Evolutionary conservation across 2,797 vertebrate genomes (phyloP).

Genomic region (Lacerta viridis): DNA sequence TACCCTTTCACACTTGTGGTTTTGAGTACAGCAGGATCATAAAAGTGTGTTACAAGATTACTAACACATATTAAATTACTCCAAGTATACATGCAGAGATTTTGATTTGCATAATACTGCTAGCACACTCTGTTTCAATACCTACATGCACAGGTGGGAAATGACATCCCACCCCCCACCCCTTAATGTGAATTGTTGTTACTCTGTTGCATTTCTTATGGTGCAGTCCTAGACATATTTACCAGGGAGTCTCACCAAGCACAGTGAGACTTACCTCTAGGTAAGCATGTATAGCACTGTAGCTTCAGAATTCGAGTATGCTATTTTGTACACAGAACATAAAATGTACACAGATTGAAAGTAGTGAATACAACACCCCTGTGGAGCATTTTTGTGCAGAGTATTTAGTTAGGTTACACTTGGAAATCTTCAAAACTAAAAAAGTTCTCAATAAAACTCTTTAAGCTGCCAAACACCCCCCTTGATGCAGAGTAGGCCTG

Average conservation of each 20-base stretch:
- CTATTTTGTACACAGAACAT: neutral
- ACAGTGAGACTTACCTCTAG: neutral
- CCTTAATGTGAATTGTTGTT: neutral
- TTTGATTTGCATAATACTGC: neutral
- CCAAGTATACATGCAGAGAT: neutral
- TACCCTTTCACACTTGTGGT: neutral
- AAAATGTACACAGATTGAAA: neutral
- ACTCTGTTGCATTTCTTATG: neutral
- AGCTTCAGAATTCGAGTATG: neutral
- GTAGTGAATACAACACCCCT: neutral
- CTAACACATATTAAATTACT: neutral
- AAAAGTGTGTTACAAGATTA: neutral
- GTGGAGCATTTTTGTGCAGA: neutral
- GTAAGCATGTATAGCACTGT: neutral
- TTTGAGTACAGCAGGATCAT: neutral
- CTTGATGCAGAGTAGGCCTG: neutral
- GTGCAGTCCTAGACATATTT: neutral
- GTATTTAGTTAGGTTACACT: neutral
- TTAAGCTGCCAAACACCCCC: conserved; percentile 1
- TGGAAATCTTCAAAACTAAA: neutral
- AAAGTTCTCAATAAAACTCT: neutral
- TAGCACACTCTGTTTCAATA: neutral
- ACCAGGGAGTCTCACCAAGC: neutral
- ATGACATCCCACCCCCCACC: neutral
- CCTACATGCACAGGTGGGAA: neutral